These are phyloP conservation scores for Sebastes schlegelii DNA, from an alignment of 2,113 vertebrate genomes.

Conservation along the genomic window DNA sequence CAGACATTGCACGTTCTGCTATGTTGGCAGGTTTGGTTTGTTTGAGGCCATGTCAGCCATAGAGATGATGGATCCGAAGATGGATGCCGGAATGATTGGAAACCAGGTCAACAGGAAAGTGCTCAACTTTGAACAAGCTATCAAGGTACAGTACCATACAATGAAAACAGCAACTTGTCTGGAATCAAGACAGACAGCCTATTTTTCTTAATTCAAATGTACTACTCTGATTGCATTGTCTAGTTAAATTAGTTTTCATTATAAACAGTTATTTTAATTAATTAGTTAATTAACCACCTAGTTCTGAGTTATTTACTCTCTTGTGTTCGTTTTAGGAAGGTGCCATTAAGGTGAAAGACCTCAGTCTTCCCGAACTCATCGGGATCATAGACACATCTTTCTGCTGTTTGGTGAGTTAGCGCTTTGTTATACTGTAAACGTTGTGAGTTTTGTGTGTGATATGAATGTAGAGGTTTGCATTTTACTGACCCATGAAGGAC, in stretches of 20 bases:
- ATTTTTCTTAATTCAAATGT: background rate
- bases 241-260: background rate
- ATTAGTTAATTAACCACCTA: background rate
- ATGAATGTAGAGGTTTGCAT: background rate
- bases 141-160: slow-evolving; percentile 88
- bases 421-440: background rate
- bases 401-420: slow-evolving; percentile 92
- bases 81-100: slow-evolving; percentile 99
- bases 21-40: slow-evolving; percentile 90
- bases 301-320: background rate
- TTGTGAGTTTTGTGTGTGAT: background rate
- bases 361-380: slow-evolving; percentile 93
- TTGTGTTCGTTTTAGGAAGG: slow-evolving; percentile 85
- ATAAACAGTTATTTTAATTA: no score
- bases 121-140: slow-evolving; percentile 98
- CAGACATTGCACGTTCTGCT: background rate
- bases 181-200: background rate
- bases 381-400: slow-evolving; percentile 99
- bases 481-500: background rate
- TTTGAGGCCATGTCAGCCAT: slow-evolving; percentile 99
- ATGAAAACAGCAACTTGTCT: background rate
- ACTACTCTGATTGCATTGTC: background rate
- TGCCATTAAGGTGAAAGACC: slow-evolving; percentile 95
- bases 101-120: slow-evolving; percentile 99
- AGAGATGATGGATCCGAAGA: slow-evolving; percentile 99